Percentiles rank a stretch among this genome's conserved stretches.
These are phyloP conservation scores for Erebia palarica DNA, from an alignment of 2,888 invertebrate species.

Conservation along the genomic window DNA sequence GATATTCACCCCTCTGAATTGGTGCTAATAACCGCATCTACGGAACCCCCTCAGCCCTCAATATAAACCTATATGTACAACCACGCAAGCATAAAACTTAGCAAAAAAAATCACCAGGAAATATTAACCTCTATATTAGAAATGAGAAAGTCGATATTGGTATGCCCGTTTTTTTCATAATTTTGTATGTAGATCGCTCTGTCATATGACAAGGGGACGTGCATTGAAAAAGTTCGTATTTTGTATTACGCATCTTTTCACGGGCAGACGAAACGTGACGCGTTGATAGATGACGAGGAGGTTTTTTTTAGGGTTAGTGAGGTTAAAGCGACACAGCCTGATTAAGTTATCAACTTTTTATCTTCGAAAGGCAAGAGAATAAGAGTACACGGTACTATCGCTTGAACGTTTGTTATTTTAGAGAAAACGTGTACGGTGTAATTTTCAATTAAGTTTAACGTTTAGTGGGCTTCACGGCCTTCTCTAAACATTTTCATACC, in stretches of 20 bases:
- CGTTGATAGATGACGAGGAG: constrained; percentile 43
- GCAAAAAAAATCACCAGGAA: constrained; percentile 46
- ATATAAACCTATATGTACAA: constrained; percentile 22
- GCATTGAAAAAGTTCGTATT: constrained; percentile 46
- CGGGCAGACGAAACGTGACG: constrained; percentile 39
- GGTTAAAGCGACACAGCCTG: constrained; percentile 37
- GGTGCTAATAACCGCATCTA: constrained; percentile 72
- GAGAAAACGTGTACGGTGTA: too few relatives aligned
- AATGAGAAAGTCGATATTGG: constrained; percentile 25
- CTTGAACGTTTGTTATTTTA: not conserved
- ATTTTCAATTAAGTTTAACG: not conserved
- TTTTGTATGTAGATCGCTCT: constrained; percentile 44
- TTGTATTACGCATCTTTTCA: constrained; percentile 43
- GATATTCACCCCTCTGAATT: constrained; percentile 79
- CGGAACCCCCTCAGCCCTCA: constrained; percentile 48
- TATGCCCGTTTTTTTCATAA: constrained; percentile 40
- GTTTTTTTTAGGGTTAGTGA: constrained; percentile 31
- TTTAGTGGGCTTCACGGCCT: not conserved
- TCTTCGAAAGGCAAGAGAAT: constrained; percentile 15
- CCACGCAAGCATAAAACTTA: constrained; percentile 31
- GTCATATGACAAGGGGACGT: constrained; percentile 46
- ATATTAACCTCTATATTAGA: constrained; percentile 19
- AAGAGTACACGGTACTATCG: not conserved
- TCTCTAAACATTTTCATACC: too few relatives aligned
- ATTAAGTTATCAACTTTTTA: constrained; percentile 36